These are phyloP conservation scores for Hirtodrosophila cameraria DNA, from an alignment of 2,888 invertebrate species.

Conservation along the genomic window DNA sequence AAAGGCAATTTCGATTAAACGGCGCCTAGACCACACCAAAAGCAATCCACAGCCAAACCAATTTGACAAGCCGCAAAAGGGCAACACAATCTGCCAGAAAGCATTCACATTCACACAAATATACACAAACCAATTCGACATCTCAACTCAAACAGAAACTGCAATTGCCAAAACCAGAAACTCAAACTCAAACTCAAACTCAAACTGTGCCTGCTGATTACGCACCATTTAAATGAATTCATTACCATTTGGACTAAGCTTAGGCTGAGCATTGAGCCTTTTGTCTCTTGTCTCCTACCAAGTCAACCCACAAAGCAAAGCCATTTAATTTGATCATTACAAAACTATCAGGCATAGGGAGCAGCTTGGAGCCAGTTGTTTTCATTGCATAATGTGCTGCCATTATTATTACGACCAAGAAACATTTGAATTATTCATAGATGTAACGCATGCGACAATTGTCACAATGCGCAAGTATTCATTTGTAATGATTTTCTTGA, in stretches of 20 bases:
- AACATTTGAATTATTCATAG: conserved; percentile 71
- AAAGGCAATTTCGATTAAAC: conserved; percentile 53
- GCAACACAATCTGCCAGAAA: conserved; percentile 15
- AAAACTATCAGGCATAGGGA: conserved; percentile 63
- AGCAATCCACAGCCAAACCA: conserved; percentile 4
- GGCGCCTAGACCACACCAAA: background rate
- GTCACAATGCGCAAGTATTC: conserved; percentile 47
- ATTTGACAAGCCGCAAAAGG: conserved; percentile 45
- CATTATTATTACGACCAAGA: conserved; percentile 58
- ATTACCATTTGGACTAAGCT: conserved; percentile 66
- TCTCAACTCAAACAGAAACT: conserved; percentile 23
- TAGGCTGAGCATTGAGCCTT: conserved; percentile 25
- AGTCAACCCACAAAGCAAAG: conserved; percentile 38
- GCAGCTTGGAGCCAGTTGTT: conserved; percentile 38
- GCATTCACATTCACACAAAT: conserved; percentile 5
- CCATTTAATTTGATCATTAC: conserved; percentile 76
- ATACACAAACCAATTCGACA: conserved; percentile 20
- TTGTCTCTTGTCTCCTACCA: conserved; percentile 22
- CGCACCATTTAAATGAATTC: conserved; percentile 76
- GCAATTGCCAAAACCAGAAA: conserved; percentile 24
- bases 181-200: conserved; percentile 3
- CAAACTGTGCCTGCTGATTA: conserved; percentile 60
- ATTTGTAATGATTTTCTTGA: conserved; percentile 39
- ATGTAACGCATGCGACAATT: conserved; percentile 59
- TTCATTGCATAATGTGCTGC: conserved; percentile 63